Evolutionary conservation across 2,797 vertebrate genomes (phyloP).

Genomic region (Cossypha heuglini): DNA sequence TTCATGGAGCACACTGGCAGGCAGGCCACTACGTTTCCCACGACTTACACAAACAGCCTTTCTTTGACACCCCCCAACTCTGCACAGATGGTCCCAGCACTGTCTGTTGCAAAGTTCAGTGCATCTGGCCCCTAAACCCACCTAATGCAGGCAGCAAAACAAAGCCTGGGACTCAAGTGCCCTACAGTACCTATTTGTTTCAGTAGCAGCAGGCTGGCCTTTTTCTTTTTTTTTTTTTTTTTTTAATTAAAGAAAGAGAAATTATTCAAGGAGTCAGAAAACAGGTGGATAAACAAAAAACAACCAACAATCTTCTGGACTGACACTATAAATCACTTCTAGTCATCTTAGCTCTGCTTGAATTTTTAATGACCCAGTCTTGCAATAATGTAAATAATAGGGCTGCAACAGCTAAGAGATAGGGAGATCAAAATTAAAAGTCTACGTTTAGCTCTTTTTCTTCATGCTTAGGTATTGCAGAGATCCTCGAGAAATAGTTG

Average conservation of each 20-base stretch:
- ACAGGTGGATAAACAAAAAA: constrained; percentile 74
- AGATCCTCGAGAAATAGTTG: neutral
- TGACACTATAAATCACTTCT: neutral
- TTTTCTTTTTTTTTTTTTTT: neutral
- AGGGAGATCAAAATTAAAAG: neutral
- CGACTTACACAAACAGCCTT: constrained; percentile 79
- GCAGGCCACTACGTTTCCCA: constrained; percentile 83
- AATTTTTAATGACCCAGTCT: neutral
- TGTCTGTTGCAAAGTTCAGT: constrained; percentile 76
- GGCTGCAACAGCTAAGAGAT: neutral
- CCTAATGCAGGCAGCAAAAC: constrained; percentile 70
- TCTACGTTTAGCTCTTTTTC: neutral
- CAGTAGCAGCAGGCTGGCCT: constrained; percentile 68
- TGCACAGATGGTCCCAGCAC: constrained; percentile 77
- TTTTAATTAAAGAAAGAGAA: constrained; percentile 13
- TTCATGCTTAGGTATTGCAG: neutral
- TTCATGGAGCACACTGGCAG: constrained; percentile 75
- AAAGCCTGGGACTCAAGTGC: constrained; percentile 70
- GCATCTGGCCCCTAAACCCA: constrained; percentile 76
- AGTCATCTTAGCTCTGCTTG: neutral
- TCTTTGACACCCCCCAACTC: constrained; percentile 73
- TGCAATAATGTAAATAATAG: neutral
- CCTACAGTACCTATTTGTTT: constrained; percentile 74
- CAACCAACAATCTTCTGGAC: constrained; percentile 38
- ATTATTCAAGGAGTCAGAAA: constrained; percentile 70